Percentiles rank a stretch among this genome's conserved stretches.
These are phyloP conservation scores for Naja naja DNA, from an alignment of 2,113 vertebrate species.

Conservation along the genomic window DNA sequence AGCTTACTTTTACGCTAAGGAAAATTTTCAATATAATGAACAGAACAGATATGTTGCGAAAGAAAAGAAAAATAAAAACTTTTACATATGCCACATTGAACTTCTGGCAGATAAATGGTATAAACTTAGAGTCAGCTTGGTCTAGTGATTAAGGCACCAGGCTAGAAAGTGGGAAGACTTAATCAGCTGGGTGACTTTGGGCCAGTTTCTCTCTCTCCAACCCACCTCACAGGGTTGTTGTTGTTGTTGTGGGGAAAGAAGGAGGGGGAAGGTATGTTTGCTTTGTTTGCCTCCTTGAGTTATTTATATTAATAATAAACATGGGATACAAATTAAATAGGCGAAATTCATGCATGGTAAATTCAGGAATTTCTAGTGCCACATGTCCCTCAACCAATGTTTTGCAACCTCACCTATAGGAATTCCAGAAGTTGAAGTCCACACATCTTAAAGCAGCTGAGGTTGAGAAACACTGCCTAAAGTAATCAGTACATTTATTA, in stretches of 20 bases:
- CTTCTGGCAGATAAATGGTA: not conserved
- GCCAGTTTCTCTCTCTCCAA: not conserved
- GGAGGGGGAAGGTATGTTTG: not conserved
- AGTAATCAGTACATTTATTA: not conserved
- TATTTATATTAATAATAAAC: not conserved
- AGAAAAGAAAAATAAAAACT: not conserved
- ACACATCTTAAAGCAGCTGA: not conserved
- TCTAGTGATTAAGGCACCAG: not conserved
- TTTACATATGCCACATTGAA: not conserved
- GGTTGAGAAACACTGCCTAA: not conserved
- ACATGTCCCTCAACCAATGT: not conserved
- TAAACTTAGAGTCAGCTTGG: not conserved
- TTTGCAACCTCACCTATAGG: not conserved
- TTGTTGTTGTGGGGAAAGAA: not conserved
- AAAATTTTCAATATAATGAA: not conserved
- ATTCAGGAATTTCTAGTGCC: not conserved
- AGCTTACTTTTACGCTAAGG: not conserved
- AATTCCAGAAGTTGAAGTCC: not conserved
- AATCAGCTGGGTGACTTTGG: not conserved
- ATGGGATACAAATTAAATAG: not conserved
- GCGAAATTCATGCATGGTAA: not conserved
- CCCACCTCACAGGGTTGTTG: not conserved
- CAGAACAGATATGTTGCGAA: not conserved
- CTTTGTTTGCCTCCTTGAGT: not conserved
- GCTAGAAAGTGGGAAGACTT: not conserved